Evolutionary conservation across 2,888 invertebrate genomes (phyloP).

Genomic region (Acronicta psi): DNA sequence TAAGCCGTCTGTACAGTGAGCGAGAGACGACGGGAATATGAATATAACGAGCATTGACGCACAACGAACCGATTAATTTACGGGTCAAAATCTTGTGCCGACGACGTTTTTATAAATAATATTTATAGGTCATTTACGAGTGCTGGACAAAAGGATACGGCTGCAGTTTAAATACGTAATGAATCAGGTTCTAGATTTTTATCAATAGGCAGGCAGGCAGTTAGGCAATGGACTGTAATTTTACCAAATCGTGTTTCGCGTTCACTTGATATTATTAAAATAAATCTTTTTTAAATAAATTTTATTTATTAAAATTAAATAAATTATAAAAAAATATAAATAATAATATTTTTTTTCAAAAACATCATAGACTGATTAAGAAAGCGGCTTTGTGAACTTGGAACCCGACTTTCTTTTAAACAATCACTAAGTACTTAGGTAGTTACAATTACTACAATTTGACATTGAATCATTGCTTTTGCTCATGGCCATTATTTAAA

Average conservation of each 20-base stretch:
- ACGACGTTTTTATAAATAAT: conserved; percentile 49
- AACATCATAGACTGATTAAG: no score
- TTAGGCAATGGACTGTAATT: not conserved
- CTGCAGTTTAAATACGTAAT: conserved; percentile 1
- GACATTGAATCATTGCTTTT: no score
- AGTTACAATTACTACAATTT: no score
- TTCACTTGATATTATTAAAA: no score
- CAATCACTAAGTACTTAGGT: no score
- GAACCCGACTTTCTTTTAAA: no score
- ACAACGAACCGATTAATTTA: conserved; percentile 50
- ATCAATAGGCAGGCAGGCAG: not conserved
- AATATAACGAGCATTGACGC: conserved; percentile 54
- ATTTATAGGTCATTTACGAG: conserved; percentile 43
- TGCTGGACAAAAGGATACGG: conserved; percentile 28
- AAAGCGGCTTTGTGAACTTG: no score
- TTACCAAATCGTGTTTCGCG: conserved; percentile 2
- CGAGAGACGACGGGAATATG: conserved; percentile 27
- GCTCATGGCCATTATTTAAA: no score
- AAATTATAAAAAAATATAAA: no score
- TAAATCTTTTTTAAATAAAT: no score
- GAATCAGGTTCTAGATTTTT: not conserved
- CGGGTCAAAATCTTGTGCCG: conserved; percentile 53
- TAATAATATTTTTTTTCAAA: no score
- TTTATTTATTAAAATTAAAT: no score
- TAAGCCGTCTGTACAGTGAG: conserved; percentile 42